These are phyloP conservation scores for Mythimna albipuncta DNA, from an alignment of 2,888 invertebrate genomes.

Conservation along the genomic window DNA sequence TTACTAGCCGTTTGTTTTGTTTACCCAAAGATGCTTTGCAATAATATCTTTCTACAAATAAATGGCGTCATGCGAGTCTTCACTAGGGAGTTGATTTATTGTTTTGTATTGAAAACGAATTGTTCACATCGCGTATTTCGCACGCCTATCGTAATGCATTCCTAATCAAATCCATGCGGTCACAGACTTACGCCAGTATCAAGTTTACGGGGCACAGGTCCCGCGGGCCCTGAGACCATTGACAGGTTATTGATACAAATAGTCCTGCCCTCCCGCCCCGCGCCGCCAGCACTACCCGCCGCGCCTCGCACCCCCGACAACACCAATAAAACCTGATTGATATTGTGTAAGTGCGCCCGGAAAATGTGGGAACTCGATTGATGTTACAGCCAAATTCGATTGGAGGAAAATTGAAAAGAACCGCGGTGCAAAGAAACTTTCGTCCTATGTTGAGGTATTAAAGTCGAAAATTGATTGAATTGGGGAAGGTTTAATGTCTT, in stretches of 20 bases:
- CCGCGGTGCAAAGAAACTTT: slow-evolving; percentile 69
- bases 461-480: slow-evolving; percentile 67
- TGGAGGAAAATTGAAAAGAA: slow-evolving; percentile 90
- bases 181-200: slow-evolving; percentile 80
- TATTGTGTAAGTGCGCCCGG: slow-evolving; percentile 90
- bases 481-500: slow-evolving; percentile 64
- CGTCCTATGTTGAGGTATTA: slow-evolving; percentile 68
- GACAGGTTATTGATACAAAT: slow-evolving; percentile 91
- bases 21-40: slow-evolving; percentile 16
- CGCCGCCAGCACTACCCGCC: slow-evolving; percentile 71
- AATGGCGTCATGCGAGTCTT: neutral
- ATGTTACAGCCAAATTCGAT: slow-evolving; percentile 90
- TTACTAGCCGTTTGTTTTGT: slow-evolving; percentile 35
- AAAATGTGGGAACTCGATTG: slow-evolving; percentile 91
- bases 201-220: slow-evolving; percentile 83
- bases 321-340: slow-evolving; percentile 91
- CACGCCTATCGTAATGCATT: slow-evolving; percentile 81
- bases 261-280: slow-evolving; percentile 80
- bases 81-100: slow-evolving; percentile 20
- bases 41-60: slow-evolving; percentile 13
- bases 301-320: slow-evolving; percentile 79
- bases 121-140: slow-evolving; percentile 69
- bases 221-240: slow-evolving; percentile 87
- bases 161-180: slow-evolving; percentile 88
- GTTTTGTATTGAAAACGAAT: slow-evolving; percentile 30